Evolutionary conservation across 2,888 invertebrate species (phyloP).

Genomic region (Xylota sylvarum): DNA sequence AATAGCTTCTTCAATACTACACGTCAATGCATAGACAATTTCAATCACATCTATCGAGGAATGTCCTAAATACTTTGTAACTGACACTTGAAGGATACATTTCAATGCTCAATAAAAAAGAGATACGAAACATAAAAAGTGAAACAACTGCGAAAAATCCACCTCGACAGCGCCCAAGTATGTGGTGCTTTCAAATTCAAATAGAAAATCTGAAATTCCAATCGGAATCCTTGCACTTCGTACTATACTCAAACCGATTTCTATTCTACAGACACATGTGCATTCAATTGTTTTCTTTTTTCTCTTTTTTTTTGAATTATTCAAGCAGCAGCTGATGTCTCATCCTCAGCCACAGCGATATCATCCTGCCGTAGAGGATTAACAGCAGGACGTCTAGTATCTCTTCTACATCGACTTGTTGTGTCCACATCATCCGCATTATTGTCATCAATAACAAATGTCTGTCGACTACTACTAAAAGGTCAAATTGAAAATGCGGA

Average conservation of each 20-base stretch:
- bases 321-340: conserved; percentile 72
- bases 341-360: conserved; percentile 69
- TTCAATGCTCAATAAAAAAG: background rate
- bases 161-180: background rate
- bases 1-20: no score
- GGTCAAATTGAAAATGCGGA: conserved; percentile 73
- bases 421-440: conserved; percentile 78
- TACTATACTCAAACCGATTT: background rate
- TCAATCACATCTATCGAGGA: no score
- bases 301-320: conserved; percentile 34
- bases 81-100: conserved; percentile 4
- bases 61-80: conserved; percentile 2
- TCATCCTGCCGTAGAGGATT: conserved; percentile 59
- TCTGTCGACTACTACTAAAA: conserved; percentile 72
- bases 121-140: background rate
- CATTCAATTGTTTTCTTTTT: conserved; percentile 11
- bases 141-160: background rate
- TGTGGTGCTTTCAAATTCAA: conserved; percentile 29
- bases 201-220: conserved; percentile 37
- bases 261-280: conserved; percentile 20
- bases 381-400: conserved; percentile 68
- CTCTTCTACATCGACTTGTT: conserved; percentile 70
- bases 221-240: conserved; percentile 44
- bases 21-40: no score
- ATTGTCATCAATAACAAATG: conserved; percentile 79